Evolutionary conservation across 2,888 invertebrate species (phyloP), one percentile per base, ranked within the genome.

Genomic region (Oxyscelio sp.): DNA sequence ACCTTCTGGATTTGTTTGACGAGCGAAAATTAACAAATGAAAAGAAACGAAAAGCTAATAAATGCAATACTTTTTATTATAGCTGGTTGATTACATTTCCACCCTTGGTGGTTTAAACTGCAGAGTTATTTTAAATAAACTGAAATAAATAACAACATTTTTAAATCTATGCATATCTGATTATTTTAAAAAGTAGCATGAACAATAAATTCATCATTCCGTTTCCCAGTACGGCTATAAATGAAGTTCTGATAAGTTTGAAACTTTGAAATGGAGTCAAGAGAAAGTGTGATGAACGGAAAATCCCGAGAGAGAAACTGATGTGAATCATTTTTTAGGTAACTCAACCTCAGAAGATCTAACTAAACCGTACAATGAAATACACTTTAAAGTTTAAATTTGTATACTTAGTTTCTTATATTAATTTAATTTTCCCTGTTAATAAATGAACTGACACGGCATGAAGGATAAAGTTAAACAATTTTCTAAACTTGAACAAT

Each of bases 201-300:
- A 59, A 59, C 59, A 59, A 59, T 59, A 59, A 59, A 40, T 59
- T 38, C 34, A 59, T 59, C 59, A 22, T 13, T 38, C 19, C 22
- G 15, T 59, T 59, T 59, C 59, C 40, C 59, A 59, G 40, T n/a
- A 21, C 17, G 11, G 40, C 22, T 27, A 31, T 68, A 68, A 68
- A 68, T 56, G 54, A 68, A 68, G 66, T 68, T 68, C 40, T 54
- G 66, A 54, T 68, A 68, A 68, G 52, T 68, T 68, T 38, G 54
- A 68, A 68, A 68, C 66, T 68, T 68, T n/a, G 54, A 40, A 22
- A 52, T 68, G 17, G 54, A 63, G 48, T 63, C 63, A 31, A 17
- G 27, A 40, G 66, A 50, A 68, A 68, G 24, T 54, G 38, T 54
- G 66, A 40, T 54, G 54, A 54, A 54, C 54, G 38, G 21, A 38